Conservation (phyloP, 1,140 invertebrate genomes). For the Drosophila willistoni region DNA sequence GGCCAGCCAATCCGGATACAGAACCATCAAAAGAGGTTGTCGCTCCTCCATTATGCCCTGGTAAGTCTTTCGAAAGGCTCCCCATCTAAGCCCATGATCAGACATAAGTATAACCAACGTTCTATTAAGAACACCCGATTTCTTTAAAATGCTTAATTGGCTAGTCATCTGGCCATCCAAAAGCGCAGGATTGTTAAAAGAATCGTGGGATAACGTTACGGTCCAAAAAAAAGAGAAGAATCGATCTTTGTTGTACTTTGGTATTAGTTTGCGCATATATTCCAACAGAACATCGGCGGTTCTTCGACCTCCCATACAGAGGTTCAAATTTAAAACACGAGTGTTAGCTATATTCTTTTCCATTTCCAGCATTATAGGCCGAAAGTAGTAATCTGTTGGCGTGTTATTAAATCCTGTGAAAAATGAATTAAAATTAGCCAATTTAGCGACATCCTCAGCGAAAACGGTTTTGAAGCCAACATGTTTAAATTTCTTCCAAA, state of each 20-base stretch:
- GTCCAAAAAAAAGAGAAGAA: constrained; percentile 46
- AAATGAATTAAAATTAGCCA: constrained; percentile 92
- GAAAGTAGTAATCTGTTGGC: constrained; percentile 30
- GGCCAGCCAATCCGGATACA: constrained; percentile 89
- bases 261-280: constrained; percentile 89
- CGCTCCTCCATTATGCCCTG: constrained; percentile 92
- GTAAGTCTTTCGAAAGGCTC: constrained; percentile 85
- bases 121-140: constrained; percentile 31
- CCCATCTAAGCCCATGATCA: constrained; percentile 37
- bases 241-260: constrained; percentile 48
- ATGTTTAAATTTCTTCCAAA: constrained; percentile 91
- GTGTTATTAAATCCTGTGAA: constrained; percentile 87
- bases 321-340: constrained; percentile 83
- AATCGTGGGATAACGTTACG: constrained; percentile 69
- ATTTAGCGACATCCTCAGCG: constrained; percentile 89
- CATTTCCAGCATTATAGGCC: constrained; percentile 15
- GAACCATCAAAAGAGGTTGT: constrained; percentile 90
- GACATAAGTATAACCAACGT: constrained; percentile 47
- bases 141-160: constrained; percentile 6
- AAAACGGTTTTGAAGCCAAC: constrained; percentile 90
- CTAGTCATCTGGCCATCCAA: constrained; percentile 16
- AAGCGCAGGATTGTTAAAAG: constrained; percentile 43
- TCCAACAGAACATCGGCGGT: constrained; percentile 81
- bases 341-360: constrained; percentile 57
- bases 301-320: constrained; percentile 84